phyloP scores from a whole-genome alignment of 2,888 invertebrate species.

The Sphaerophoria taeniata region DNA sequence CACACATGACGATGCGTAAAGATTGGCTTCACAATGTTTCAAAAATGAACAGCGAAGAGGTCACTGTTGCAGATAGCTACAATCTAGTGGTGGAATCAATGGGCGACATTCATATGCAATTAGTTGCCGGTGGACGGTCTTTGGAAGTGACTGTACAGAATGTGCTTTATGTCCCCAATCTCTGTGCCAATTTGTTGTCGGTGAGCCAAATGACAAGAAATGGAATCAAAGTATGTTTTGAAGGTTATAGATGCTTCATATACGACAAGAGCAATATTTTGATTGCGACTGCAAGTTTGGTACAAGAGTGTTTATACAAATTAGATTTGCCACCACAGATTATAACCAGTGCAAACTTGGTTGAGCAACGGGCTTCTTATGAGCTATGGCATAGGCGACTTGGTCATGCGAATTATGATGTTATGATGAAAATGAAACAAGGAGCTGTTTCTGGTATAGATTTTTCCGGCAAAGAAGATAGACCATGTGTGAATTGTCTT shows the following conservation, averaged over 20 bases:
- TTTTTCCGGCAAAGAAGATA: not conserved
- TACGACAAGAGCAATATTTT: not conserved
- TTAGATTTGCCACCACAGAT: not conserved
- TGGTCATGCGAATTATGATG: not conserved
- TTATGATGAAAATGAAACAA: not conserved
- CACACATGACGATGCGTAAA: not conserved
- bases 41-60: not conserved
- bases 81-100: too few relatives aligned
- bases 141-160: not conserved
- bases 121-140: not conserved
- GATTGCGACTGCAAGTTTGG: not conserved
- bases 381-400: constrained; percentile 9
- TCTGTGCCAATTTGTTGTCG: not conserved
- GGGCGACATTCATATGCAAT: not conserved
- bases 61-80: not conserved
- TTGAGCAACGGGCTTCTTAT: not conserved
- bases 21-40: not conserved
- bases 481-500: not conserved
- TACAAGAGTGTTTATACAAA: not conserved
- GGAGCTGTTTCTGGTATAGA: not conserved
- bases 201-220: not conserved
- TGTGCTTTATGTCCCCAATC: not conserved
- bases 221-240: not conserved
- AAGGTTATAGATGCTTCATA: not conserved
- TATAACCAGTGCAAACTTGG: not conserved